Percentiles rank a stretch among this genome's conserved stretches.
Conservation (phyloP, 2,113 vertebrate species). For the Tragulus kanchil region DNA sequence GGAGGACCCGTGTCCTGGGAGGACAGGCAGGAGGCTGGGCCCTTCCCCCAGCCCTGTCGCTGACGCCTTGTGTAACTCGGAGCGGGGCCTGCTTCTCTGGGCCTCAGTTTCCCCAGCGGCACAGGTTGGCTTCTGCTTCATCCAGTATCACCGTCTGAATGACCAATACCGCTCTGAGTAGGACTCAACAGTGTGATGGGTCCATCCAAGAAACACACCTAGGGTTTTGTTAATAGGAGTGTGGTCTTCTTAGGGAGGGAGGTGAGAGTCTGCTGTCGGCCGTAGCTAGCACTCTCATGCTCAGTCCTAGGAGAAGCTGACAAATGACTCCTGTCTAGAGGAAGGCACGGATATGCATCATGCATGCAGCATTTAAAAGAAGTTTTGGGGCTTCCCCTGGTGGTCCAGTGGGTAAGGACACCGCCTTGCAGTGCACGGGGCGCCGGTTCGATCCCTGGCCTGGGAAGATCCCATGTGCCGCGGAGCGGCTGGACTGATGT, state of each 20-base stretch:
- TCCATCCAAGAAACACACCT: too few species aligned
- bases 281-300: rapidly evolving
- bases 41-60: rapidly evolving
- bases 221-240: not conserved
- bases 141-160: not conserved
- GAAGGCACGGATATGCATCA: rapidly evolving
- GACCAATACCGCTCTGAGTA: rapidly evolving
- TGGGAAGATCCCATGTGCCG: too few species aligned
- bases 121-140: not conserved
- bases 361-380: not conserved
- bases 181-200: rapidly evolving
- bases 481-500: too few species aligned
- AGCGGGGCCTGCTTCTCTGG: not conserved
- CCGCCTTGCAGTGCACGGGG: too few species aligned
- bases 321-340: too few species aligned
- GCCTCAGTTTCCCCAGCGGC: conserved; percentile 18
- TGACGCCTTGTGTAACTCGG: rapidly evolving
- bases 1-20: not conserved
- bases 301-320: not conserved
- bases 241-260: rapidly evolving
- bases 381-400: too few species aligned
- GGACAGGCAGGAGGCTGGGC: not conserved
- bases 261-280: not conserved
- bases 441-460: too few species aligned
- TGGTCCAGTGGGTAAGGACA: too few species aligned